These are phyloP conservation scores for Columba guinea DNA, from an alignment of 2,797 vertebrate species.

Conservation along the genomic window DNA sequence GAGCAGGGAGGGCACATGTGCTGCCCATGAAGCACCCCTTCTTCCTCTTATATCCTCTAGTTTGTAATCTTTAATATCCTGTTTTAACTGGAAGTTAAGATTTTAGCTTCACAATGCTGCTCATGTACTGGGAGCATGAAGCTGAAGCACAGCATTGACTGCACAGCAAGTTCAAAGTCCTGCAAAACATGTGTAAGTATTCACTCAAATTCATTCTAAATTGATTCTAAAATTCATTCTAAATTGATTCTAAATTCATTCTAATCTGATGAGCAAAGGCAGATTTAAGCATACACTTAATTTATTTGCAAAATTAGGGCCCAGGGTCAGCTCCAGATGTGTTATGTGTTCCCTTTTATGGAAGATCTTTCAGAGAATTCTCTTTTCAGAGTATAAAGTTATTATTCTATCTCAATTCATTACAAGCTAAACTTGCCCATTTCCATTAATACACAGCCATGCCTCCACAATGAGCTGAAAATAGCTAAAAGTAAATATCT, in stretches of 20 bases:
- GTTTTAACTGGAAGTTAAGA: constrained; percentile 24
- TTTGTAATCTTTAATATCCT: constrained; percentile 31
- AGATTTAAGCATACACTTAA: neutral
- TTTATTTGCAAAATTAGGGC: neutral
- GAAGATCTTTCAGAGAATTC: neutral
- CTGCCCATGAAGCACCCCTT: neutral
- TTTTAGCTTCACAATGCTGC: neutral
- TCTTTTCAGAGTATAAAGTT: neutral
- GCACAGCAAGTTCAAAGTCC: neutral
- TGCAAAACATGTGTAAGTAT: neutral
- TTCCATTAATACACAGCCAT: neutral
- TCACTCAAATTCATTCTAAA: neutral
- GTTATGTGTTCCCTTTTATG: neutral
- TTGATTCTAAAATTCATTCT: neutral
- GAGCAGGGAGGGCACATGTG: neutral
- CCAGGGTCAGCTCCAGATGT: neutral
- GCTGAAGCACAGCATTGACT: neutral
- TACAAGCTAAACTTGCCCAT: neutral
- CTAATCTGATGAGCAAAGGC: neutral
- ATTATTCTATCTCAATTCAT: neutral
- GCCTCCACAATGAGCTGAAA: neutral
- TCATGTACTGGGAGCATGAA: neutral
- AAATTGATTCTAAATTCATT: neutral
- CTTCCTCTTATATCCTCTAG: constrained; percentile 38
- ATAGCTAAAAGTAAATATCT: neutral